phyloP scores from a whole-genome alignment of 2,113 vertebrate genomes.

The Martes martes region DNA sequence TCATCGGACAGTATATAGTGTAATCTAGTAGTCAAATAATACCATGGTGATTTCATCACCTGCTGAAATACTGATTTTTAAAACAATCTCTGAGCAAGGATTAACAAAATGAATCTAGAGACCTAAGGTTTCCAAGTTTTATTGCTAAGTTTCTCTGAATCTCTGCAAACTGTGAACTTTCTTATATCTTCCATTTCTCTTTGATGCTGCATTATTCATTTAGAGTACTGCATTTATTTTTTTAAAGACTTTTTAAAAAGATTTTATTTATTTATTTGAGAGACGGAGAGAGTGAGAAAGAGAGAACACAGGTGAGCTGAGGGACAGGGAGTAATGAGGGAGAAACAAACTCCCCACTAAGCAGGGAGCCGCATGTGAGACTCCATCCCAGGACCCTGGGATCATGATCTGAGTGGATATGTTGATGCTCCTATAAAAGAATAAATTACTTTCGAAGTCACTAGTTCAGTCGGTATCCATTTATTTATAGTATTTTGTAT shows the following conservation, averaged over 20 bases:
- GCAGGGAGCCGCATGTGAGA: too few species aligned
- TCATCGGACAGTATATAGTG: constrained; percentile 1
- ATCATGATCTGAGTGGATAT: neutral
- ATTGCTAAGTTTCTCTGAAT: neutral
- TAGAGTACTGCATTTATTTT: neutral
- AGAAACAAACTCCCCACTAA: neutral
- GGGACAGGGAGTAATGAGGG: too few species aligned
- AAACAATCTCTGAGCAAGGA: neutral
- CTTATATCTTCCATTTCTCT: neutral
- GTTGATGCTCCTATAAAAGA: neutral
- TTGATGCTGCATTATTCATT: neutral
- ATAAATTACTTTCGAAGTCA: neutral
- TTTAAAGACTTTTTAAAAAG: neutral
- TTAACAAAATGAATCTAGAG: neutral
- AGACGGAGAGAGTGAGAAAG: neutral
- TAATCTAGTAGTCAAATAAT: neutral
- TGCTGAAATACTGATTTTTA: constrained; percentile 4
- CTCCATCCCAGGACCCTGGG: neutral
- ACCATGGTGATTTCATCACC: neutral
- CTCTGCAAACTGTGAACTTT: neutral
- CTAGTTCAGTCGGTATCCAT: neutral
- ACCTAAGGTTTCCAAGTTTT: neutral
- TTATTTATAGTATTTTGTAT: neutral
- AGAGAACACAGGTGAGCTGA: neutral
- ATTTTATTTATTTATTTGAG: neutral